Evolutionary conservation across 1,140 invertebrate species (phyloP), one percentile per base, ranked within the genome.

Genomic region (Matsumurasca onukii): DNA sequence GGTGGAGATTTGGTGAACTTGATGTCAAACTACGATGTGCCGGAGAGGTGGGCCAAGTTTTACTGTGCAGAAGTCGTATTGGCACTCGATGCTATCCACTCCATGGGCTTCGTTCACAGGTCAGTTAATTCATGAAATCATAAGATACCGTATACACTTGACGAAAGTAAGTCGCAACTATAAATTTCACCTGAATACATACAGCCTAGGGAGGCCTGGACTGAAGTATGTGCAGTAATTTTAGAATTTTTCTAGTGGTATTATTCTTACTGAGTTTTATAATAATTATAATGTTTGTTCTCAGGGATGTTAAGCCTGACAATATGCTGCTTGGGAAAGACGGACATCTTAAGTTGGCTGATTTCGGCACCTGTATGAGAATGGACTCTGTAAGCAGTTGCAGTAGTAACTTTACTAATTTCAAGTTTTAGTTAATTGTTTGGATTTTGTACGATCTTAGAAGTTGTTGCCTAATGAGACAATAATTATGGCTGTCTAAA

Each of bases 311-410:
- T 0, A 99, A 99, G 80, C 98, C 98, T 62, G 98, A 99, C 78
- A 99, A 99, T 80, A 98, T 99, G 96, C 82, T 99, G 30, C 81
- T 98, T 24, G 97, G 99, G 78, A 91, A 89, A 75, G 82, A 91
- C 79, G 98, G 98, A 24, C 98, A 99, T 80, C 82, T 99, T 45
- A 99, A 99, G 82, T 83, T 99, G 71, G 97, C 98, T 61, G 98
- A 99, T 82, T 99, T 99, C 86, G 98, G 98, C 52, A 99, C 98
- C 13, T 99, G 97, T 81, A 98, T 99, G 94, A 88, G 94, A 76
- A 98, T 99, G 95, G 95, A 97, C 74, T 80, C 84, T 73, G 89
- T 91, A 81, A 79, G 81, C 79, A 62, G 24, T 59, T 20, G 48
- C 5, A 31, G 25, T 68, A 57, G 25, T 66, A 52, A 24, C n/a